A percentile compares a stretch with the other conserved stretches of the same genome.
Evolutionary conservation across 1,140 invertebrate genomes (phyloP).

Genomic region (Grapholita molesta): DNA sequence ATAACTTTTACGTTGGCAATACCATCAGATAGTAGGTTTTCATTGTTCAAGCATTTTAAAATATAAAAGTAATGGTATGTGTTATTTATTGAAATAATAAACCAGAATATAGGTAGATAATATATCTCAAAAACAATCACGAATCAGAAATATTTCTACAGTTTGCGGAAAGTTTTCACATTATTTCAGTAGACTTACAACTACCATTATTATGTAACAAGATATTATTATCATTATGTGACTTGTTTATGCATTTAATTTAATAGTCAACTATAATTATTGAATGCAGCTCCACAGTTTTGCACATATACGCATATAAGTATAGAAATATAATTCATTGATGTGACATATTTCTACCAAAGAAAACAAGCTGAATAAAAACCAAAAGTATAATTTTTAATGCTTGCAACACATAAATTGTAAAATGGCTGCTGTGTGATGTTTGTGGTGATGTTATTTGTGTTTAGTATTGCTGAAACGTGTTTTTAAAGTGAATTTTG

Average conservation of each 20-base stretch:
- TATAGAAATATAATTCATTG: neutral
- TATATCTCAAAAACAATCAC: no score
- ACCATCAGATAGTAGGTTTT: slow-evolving; percentile 20
- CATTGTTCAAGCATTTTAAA: neutral
- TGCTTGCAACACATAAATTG: slow-evolving; percentile 38
- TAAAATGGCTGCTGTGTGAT: slow-evolving; percentile 67
- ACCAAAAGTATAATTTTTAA: slow-evolving; percentile 14
- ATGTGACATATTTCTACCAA: neutral
- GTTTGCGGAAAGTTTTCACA: no score
- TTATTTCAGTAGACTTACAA: no score
- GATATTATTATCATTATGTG: no score
- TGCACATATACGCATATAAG: no score
- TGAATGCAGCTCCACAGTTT: no score
- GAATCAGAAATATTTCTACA: no score
- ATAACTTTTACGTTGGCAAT: slow-evolving; percentile 51
- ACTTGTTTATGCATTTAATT: no score
- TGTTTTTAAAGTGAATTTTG: slow-evolving; percentile 41
- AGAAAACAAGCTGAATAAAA: neutral
- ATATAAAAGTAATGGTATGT: neutral
- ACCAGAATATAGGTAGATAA: no score
- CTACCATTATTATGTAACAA: no score
- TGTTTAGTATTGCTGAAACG: slow-evolving; percentile 43
- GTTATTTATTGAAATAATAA: neutral
- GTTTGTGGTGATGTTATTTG: slow-evolving; percentile 59
- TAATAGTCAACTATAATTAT: no score